Conservation (phyloP, 2,797 vertebrate species). For the Manis pentadactyla region DNA sequence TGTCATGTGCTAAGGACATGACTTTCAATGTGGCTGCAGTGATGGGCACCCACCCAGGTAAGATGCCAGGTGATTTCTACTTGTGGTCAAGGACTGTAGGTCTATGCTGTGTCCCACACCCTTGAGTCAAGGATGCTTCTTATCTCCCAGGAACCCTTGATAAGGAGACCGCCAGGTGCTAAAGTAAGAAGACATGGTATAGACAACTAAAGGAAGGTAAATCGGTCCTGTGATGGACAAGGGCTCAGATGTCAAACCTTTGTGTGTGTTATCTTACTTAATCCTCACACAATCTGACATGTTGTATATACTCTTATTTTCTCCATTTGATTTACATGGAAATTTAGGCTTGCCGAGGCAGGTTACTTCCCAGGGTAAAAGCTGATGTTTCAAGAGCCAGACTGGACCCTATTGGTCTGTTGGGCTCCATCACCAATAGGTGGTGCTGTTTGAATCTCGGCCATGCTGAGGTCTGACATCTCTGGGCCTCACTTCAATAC, state of each 20-base stretch:
- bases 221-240: not conserved
- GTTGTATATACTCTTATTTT: not conserved
- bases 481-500: not conserved
- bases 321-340: not conserved
- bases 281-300: not conserved
- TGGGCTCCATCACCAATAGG: not conserved
- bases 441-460: not conserved
- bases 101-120: not conserved
- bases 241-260: not conserved
- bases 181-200: not conserved
- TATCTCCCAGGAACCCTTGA: not conserved
- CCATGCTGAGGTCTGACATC: not conserved
- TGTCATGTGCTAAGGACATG: not conserved
- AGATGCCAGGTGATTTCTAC: not conserved
- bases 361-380: not conserved
- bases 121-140: not conserved
- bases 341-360: not conserved
- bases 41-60: not conserved
- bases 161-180: not conserved
- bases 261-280: not conserved
- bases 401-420: not conserved
- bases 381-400: not conserved
- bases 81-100: not conserved
- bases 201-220: not conserved
- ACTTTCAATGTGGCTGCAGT: not conserved